These are phyloP conservation scores for Myotis planiceps DNA, from an alignment of 2,797 vertebrate genomes.

Conservation along the genomic window DNA sequence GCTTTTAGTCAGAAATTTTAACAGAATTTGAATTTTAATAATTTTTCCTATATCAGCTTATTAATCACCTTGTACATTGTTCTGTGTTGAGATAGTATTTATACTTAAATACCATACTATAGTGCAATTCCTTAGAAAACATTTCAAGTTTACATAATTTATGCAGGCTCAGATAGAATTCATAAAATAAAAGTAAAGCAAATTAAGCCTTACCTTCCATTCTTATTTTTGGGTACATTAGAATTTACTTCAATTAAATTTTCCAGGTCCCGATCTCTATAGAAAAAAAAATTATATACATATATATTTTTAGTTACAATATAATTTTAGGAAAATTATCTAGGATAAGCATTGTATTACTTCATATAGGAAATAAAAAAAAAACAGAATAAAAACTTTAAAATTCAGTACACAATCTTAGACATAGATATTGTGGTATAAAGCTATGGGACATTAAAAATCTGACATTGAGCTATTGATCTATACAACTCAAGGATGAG, in stretches of 20 bases:
- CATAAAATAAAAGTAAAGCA: conserved; percentile 22
- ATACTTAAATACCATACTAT: neutral
- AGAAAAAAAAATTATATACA: neutral
- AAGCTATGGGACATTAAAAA: neutral
- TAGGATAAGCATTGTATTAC: too few species aligned
- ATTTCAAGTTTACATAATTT: neutral
- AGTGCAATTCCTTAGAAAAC: neutral
- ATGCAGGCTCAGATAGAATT: neutral
- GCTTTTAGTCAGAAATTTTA: conserved; percentile 37
- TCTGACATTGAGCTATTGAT: neutral
- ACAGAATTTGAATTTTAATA: conserved; percentile 1
- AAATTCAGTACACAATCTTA: neutral
- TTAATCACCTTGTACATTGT: neutral
- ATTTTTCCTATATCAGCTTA: neutral
- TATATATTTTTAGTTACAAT: neutral
- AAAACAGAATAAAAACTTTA: neutral
- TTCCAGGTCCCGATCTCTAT: conserved; percentile 68
- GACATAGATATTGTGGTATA: neutral
- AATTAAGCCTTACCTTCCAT: conserved; percentile 58
- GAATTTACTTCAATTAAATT: conserved; percentile 70
- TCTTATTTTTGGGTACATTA: conserved; percentile 74
- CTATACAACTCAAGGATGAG: neutral
- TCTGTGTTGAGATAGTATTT: neutral
- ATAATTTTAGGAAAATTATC: neutral
- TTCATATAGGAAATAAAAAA: neutral